Base-by-base conservation (phyloP, 2,797 vertebrate species). In the Sebastes dallii region DNA sequence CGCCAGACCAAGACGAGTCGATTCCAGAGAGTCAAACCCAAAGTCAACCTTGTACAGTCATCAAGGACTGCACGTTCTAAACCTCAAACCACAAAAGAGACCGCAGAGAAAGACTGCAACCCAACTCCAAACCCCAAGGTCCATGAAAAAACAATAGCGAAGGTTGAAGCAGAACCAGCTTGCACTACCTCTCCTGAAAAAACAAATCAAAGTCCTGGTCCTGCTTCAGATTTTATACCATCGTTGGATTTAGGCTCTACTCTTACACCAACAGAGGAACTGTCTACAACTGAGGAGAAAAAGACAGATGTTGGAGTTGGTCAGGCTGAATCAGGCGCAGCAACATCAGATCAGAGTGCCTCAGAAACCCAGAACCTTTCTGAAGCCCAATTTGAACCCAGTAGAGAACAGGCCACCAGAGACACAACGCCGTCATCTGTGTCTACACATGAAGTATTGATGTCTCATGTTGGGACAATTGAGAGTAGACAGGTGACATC, bases 311-410 rank as follows among this genome's bases (percentile, higher is more conserved):
- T 42, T 42, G 13, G 36, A 39, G 36, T 39, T 42, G 46, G 7
- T 50, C 46, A 50, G 46, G 16, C 0, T 2, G 46, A 18, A 50
- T 50, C 73, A 22, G 22, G 1, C 22, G 2, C 27, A 36, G 66
- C 29, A 5, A 24, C 52, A n/a, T 76, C 76, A n/a, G 68, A 80
- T 58, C 55, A 8, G 22, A 70, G 10, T 12, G 25, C 36, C 32
- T 68, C 74, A 14, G 85, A 80, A 29, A 75, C 42, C 16, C 83
- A 65, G 69, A 90, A 55, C 55, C 73, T 83, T 30, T 80, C 83
- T 55, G 88, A 88, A 78, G 74, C 65, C 30, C 80, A 82, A 75
- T 80, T 62, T 83, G 89, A 87, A 77, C 70, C 86, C 24, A 90
- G 82, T 30, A 29, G 73, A 1, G 68, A 65, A 13, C 62, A 73